Percentiles rank a stretch among this genome's conserved stretches.
These are phyloP conservation scores for Avahi laniger DNA, from an alignment of 2,797 vertebrate species.

Conservation along the genomic window DNA sequence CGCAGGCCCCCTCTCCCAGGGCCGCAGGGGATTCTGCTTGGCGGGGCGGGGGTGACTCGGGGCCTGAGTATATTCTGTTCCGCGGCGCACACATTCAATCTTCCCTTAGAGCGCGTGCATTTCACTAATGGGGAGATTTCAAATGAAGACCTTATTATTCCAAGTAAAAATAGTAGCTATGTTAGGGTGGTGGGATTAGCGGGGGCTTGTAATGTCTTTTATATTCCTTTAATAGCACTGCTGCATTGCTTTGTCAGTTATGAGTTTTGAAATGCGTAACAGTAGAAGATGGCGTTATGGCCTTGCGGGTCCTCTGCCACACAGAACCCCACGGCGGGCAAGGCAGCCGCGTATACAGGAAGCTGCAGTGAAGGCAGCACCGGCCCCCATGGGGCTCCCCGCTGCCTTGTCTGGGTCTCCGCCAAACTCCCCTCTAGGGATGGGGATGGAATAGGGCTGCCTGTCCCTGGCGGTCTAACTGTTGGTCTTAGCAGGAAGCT, in stretches of 20 bases:
- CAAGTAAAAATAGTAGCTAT: neutral
- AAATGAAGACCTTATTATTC: neutral
- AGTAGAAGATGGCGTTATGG: neutral
- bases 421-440: neutral
- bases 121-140: neutral
- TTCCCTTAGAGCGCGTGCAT: neutral
- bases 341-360: accelerated
- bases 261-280: neutral
- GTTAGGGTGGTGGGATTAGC: neutral
- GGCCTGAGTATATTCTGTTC: accelerated
- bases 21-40: neutral
- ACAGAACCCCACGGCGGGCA: accelerated
- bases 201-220: neutral
- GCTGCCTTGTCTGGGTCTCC: accelerated
- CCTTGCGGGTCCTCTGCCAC: neutral
- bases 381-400: accelerated
- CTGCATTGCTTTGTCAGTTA: neutral
- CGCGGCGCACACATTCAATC: neutral
- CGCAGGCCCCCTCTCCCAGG: neutral
- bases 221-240: neutral
- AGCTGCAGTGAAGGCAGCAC: accelerated
- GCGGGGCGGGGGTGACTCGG: accelerated
- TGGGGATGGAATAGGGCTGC: accelerated
- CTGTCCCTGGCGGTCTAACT: neutral
- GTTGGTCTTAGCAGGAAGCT: neutral